Base-by-base conservation (phyloP, 2,888 invertebrate genomes). In the Sialis fuliginosa region DNA sequence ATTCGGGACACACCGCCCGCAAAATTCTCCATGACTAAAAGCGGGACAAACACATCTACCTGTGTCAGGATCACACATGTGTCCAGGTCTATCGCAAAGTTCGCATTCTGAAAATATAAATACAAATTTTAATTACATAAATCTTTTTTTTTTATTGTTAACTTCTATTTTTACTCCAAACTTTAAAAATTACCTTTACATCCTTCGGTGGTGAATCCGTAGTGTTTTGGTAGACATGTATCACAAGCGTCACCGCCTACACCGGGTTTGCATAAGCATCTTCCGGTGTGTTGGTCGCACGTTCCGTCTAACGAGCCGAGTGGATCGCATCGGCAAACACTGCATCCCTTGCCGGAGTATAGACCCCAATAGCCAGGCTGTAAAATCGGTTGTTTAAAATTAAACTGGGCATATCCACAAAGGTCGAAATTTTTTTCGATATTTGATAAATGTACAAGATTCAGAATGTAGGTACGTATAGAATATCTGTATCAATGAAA, bases 31-130 rank as follows among this genome's bases (percentile, higher is more conserved):
- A 50, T 81, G 79, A 10, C 91, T 88, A 48, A 85, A 73, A 0
- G 77, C 77, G 5, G 96, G 95, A 59, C 96, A 97, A 49, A 89
- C 80, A 65, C 98, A 98, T 48, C 87, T 79, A 0, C 97, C 97
- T 45, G 81, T 88, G 52, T 78, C 72, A 0, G 84, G 77, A 57
- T 96, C 89, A 60, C 97, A 98, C 47, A 91, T 78, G 60, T 91
- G 89, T 6, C 90, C 92, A 31, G 81, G 78, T 47, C 76, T 73
- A 48, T 79, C 73, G 60, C 91, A 91, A 0, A 70, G 65, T 9
- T 87, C 85, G 58, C 91, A 91, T 37, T 71, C 85, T 85, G 64
- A 13, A 61, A 62, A 52, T 53, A 46, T 33, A 6, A 41, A 8
- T 30, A 35, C 35, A 12, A 41, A 12, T 22, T 41, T 13, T 41